These are phyloP conservation scores for Hyles euphorbiae DNA, from an alignment of 1,140 invertebrate genomes.

Conservation along the genomic window DNA sequence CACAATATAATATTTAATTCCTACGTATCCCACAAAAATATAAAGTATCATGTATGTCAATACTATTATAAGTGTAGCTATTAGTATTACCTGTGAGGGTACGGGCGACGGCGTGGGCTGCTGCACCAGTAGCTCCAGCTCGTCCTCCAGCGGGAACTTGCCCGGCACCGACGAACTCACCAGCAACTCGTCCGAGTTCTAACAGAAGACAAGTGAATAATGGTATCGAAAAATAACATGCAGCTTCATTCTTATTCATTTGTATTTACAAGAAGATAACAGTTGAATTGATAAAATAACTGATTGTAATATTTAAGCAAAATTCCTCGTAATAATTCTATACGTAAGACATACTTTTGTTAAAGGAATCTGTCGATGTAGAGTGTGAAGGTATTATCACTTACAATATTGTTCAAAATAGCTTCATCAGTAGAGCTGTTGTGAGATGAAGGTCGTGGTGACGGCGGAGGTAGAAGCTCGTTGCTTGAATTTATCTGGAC, in stretches of 20 bases:
- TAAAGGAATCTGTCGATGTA: too few species aligned
- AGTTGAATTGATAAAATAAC: too few species aligned
- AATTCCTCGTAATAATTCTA: too few species aligned
- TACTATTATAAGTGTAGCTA: not conserved
- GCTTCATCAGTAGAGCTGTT: slow-evolving; percentile 61
- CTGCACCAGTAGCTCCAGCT: slow-evolving; percentile 48
- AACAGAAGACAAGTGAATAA: not conserved
- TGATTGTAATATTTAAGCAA: too few species aligned
- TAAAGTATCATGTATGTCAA: not conserved
- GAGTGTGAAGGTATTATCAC: slow-evolving; percentile 9
- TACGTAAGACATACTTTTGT: too few species aligned
- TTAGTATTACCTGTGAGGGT: slow-evolving; percentile 47
- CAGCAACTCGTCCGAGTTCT: slow-evolving; percentile 62
- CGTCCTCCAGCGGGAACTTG: slow-evolving; percentile 71
- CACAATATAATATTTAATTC: too few species aligned
- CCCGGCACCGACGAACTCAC: slow-evolving; percentile 49
- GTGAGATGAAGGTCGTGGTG: slow-evolving; percentile 61
- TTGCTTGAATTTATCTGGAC: slow-evolving; percentile 43
- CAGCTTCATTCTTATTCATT: too few species aligned
- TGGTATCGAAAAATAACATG: too few species aligned
- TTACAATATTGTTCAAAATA: slow-evolving; percentile 57
- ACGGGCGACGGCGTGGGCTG: slow-evolving; percentile 54
- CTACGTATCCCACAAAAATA: not conserved
- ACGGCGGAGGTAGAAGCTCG: slow-evolving; percentile 60
- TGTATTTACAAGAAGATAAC: too few species aligned